Base-by-base conservation (phyloP, 1,140 invertebrate genomes). In the Zaprionus africanus region DNA sequence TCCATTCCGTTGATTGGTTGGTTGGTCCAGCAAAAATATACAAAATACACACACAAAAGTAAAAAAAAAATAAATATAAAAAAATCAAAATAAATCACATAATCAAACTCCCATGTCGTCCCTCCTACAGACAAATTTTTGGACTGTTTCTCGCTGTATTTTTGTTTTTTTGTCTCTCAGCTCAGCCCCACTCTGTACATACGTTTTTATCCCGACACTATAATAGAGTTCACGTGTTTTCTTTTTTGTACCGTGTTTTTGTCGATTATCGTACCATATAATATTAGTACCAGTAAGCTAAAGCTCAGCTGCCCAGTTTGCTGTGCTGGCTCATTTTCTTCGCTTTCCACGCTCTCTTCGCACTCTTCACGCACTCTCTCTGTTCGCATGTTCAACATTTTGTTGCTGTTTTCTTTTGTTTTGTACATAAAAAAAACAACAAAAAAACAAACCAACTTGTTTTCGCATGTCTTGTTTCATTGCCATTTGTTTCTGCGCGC, bases 101-200 rank as follows among this genome's bases (percentile, higher is more conserved):
- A 78, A 65, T 28, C 28, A 31, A 41, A 72, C 67, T 73, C 81
- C 78, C 78, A 87, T 92, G 83, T 87, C 82, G 90, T 92, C 86
- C 90, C 86, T 92, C 82, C 83, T 76, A 78, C 73, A 46, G 7
- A 46, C 41, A 46, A 46, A 46, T 46, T 46, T 53, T 49, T 51
- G 61, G 43, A 63, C 61, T 74, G 65, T 74, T 63, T 59, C 41
- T 46, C 7, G 41, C 41, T 46, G 41, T 46, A 17, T 51, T 51
- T 24, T 51, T 24, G 46, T 22, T 51, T 13, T 19, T 51, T 77
- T 41, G 31, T 62, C 62, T 63, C 26, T 62, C 54, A 62, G 60
- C 62, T 53, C 70, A 61, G 74, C 36, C 70, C 61, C 66, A 31
- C 49, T 78, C 54, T 69, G 43, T 68, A 5, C 34, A 38, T 58